Evolutionary conservation across 2,888 invertebrate genomes (phyloP), one percentile per base, ranked within the genome.

Genomic region (Drosophila limbata): DNA sequence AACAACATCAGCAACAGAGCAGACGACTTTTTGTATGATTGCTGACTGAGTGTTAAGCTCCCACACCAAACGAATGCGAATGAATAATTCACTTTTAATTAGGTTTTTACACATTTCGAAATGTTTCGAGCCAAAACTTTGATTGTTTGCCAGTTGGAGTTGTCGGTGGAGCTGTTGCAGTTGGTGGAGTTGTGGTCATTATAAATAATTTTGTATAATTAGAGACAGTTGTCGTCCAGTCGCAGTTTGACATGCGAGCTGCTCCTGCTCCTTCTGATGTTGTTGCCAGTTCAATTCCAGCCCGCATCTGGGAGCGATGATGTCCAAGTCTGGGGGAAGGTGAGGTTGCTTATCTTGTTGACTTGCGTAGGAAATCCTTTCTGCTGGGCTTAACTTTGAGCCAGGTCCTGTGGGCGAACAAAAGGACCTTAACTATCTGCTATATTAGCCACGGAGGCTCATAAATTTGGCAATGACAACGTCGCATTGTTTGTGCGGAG

Each of bases 71-170:
- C 64, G 66, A 74, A 83, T 80, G 56, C 73, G 74, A 86, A 88
- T 89, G 88, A 89, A 89, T 88, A 88, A 88, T 88, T 88, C 77
- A 83, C 84, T 81, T 88, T 89, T 88, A 88, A 88, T 89, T 88
- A 88, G 88, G 84, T 88, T 83, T 83, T 82, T 81, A 75, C 79
- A 76, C 66, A 74, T 70, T 81, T 59, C 44, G 15, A 69, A 74
- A 72, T 59, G 69, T 60, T 65, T 56, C 39, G 45, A 53, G 39
- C 45, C 39, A 56, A 25, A 78, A 63, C 45, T 73, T 64, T 63
- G 50, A 71, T 68, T 67, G 71, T 62, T 59, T 40, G 53, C 40
- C 39, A 39, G 13, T 50, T 42, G 50, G 35, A 50, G 35, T 50
- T 9, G 21, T 21, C 4, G 21, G 48, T 17, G 2, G 15, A 28